A percentile compares a stretch with the other conserved stretches of the same genome.
phyloP scores from a whole-genome alignment of 2,888 invertebrate species.

The Drosophila stalkeri region DNA sequence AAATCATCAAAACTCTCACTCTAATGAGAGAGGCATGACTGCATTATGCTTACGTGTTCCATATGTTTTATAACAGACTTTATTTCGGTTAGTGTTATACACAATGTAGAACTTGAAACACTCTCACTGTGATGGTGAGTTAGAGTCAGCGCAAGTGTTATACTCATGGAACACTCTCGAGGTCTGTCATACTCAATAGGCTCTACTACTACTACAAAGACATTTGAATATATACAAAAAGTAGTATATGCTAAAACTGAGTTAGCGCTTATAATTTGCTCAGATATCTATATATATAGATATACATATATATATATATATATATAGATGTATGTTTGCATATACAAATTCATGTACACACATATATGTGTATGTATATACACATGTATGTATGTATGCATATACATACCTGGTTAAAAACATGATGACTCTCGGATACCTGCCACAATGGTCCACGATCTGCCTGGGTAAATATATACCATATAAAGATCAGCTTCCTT shows the following conservation, averaged over 20 bases:
- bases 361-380: not conserved
- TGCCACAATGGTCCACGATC: slow-evolving; percentile 36
- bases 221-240: not conserved
- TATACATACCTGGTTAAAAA: slow-evolving; percentile 7
- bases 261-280: slow-evolving; percentile 4
- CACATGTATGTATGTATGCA: slow-evolving; percentile 4
- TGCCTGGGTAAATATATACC: slow-evolving; percentile 49
- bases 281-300: not conserved
- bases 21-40: not conserved
- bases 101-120: no score
- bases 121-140: no score
- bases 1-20: no score
- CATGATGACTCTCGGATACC: slow-evolving; percentile 29
- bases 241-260: slow-evolving; percentile 4
- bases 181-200: no score
- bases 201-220: no score
- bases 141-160: no score
- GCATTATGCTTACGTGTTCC: not conserved
- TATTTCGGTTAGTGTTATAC: not conserved
- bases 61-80: not conserved
- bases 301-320: no score
- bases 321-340: not conserved
- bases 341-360: not conserved
- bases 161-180: not conserved
- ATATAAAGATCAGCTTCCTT: slow-evolving; percentile 35